A percentile compares a stretch with the other conserved stretches of the same genome.
phyloP scores from a whole-genome alignment of 2,113 vertebrate genomes.

The Delphinus delphis region DNA sequence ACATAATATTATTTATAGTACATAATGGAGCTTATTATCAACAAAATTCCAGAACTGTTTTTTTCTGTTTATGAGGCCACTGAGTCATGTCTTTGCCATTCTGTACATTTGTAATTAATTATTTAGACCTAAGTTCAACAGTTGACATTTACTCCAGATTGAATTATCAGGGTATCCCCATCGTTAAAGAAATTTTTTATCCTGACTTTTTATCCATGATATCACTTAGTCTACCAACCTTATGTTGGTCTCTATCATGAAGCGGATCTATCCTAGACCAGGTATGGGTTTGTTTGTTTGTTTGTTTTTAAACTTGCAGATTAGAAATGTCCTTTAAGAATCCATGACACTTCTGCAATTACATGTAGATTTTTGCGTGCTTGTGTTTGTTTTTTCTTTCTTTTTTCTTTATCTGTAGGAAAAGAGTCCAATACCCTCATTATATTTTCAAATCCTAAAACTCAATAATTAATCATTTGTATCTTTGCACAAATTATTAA shows the following conservation, averaged over 20 bases:
- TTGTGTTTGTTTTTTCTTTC: not conserved
- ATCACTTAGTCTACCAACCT: not conserved
- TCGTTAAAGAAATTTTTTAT: not conserved
- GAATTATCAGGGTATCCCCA: not conserved
- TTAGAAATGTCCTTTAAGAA: not conserved
- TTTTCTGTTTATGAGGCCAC: not conserved
- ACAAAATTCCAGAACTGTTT: slow-evolving; percentile 15
- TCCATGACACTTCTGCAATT: not conserved
- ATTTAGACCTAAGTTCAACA: not conserved
- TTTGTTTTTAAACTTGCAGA: not conserved
- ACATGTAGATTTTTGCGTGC: not conserved
- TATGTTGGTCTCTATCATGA: not conserved
- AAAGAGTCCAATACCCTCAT: not conserved
- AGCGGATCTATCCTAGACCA: not conserved
- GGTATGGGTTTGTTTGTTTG: not conserved
- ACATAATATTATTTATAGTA: slow-evolving; percentile 37
- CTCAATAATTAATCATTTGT: not conserved
- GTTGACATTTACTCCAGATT: not conserved
- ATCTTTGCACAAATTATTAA: not conserved
- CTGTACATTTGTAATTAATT: slow-evolving; percentile 30
- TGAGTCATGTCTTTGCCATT: not conserved
- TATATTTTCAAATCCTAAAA: slow-evolving; percentile 23
- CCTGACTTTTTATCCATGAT: not conserved
- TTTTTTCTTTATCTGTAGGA: not conserved
- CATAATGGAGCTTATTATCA: not conserved